A percentile compares a stretch with the other conserved stretches of the same genome.
Conservation (phyloP, 1,140 invertebrate genomes). For the Scaptomyza hsui region DNA sequence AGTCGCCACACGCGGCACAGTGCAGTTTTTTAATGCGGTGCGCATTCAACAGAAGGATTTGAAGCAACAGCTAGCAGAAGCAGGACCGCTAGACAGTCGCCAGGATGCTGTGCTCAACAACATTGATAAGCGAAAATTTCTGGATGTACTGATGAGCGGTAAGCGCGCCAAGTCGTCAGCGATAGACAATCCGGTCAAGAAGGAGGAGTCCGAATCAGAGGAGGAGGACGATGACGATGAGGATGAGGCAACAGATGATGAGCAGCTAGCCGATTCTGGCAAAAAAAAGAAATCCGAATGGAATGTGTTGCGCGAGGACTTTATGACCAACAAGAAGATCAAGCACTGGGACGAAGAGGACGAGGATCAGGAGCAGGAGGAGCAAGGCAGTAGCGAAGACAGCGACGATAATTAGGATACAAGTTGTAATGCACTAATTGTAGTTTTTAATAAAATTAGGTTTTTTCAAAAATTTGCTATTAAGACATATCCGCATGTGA, state of each 20-base stretch:
- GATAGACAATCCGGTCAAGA: slow-evolving; percentile 85
- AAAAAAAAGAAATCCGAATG: slow-evolving; percentile 85
- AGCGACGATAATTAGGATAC: slow-evolving; percentile 52
- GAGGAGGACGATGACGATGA: slow-evolving; percentile 68
- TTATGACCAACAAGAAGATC: slow-evolving; percentile 93
- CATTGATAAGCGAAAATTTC: slow-evolving; percentile 92
- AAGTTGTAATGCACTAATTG: slow-evolving; percentile 6
- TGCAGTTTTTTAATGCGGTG: slow-evolving; percentile 96
- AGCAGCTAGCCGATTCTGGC: not conserved
- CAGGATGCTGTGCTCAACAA: slow-evolving; percentile 92
- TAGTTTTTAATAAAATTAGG: slow-evolving; percentile 46
- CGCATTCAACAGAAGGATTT: slow-evolving; percentile 92
- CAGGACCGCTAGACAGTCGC: slow-evolving; percentile 91
- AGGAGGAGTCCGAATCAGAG: slow-evolving; percentile 84
- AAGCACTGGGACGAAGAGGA: slow-evolving; percentile 96
- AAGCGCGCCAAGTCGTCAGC: slow-evolving; percentile 86
- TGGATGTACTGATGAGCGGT: slow-evolving; percentile 92
- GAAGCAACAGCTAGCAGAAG: slow-evolving; percentile 89
- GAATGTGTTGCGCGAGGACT: slow-evolving; percentile 90
- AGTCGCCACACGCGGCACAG: slow-evolving; percentile 95
- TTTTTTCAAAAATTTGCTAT: slow-evolving; percentile 28
- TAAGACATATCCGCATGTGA: slow-evolving; percentile 86
- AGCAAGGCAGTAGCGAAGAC: slow-evolving; percentile 7
- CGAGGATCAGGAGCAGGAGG: slow-evolving; percentile 63
- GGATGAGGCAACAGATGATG: slow-evolving; percentile 3